These are phyloP conservation scores for Vesta saturnalis DNA, from an alignment of 2,888 invertebrate genomes.

Conservation along the genomic window DNA sequence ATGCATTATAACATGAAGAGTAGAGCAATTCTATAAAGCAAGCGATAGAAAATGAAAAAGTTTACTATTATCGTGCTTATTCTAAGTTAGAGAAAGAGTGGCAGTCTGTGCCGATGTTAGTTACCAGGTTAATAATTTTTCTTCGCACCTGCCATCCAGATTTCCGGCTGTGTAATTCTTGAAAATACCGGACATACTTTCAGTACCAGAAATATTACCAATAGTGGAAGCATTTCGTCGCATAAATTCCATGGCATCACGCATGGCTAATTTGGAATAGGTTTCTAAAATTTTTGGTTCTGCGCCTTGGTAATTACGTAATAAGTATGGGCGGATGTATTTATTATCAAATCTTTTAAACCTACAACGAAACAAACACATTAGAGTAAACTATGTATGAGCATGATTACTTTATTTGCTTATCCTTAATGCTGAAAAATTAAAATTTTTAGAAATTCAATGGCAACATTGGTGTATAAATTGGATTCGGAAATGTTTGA, in stretches of 20 bases:
- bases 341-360: slow-evolving; percentile 95
- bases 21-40: too few relatives aligned
- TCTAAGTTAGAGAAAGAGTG: slow-evolving; percentile 28
- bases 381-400: too few relatives aligned
- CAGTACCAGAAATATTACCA: slow-evolving; percentile 87
- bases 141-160: slow-evolving; percentile 83
- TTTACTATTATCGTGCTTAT: slow-evolving; percentile 8
- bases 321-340: slow-evolving; percentile 88
- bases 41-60: neutral
- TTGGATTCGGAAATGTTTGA: too few relatives aligned
- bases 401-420: too few relatives aligned
- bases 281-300: slow-evolving; percentile 95
- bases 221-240: slow-evolving; percentile 87
- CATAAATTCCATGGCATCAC: slow-evolving; percentile 93
- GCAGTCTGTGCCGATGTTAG: slow-evolving; percentile 61
- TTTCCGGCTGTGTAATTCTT: slow-evolving; percentile 87
- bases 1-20: too few relatives aligned
- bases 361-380: slow-evolving; percentile 60
- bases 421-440: too few relatives aligned
- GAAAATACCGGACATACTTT: slow-evolving; percentile 91
- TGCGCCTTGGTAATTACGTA: slow-evolving; percentile 86
- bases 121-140: slow-evolving; percentile 67
- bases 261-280: slow-evolving; percentile 92
- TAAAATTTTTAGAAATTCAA: too few relatives aligned
- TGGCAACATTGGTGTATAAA: too few relatives aligned